These are phyloP conservation scores for Drosophila sordidula DNA, from an alignment of 2,888 invertebrate genomes.

Conservation along the genomic window DNA sequence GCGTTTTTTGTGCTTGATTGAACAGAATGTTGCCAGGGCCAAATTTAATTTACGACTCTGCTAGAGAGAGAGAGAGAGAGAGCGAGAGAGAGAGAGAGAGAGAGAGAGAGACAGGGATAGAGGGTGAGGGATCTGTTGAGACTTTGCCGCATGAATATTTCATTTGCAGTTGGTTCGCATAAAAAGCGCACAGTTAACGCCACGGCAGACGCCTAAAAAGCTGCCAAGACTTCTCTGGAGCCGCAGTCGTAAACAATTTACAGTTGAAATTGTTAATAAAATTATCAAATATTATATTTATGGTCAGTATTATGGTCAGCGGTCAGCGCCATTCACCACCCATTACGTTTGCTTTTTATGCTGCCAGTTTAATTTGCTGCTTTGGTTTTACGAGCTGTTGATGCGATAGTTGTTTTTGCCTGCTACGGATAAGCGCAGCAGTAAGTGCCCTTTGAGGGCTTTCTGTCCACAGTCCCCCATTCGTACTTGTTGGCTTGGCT, in stretches of 20 bases:
- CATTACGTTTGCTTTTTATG: slow-evolving; percentile 59
- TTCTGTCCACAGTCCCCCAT: not conserved
- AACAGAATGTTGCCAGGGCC: slow-evolving; percentile 78
- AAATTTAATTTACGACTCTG: slow-evolving; percentile 79
- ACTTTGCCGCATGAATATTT: slow-evolving; percentile 66
- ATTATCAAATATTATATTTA: slow-evolving; percentile 82
- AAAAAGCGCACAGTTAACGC: slow-evolving; percentile 56
- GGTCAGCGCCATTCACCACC: slow-evolving; percentile 30
- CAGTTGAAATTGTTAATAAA: slow-evolving; percentile 80
- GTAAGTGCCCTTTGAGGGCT: slow-evolving; percentile 39
- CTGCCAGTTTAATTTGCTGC: slow-evolving; percentile 74
- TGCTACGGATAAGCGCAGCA: slow-evolving; percentile 38
- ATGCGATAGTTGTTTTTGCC: slow-evolving; percentile 63
- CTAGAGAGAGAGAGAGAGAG: slow-evolving; percentile 7
- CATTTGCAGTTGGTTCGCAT: slow-evolving; percentile 62
- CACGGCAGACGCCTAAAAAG: slow-evolving; percentile 69
- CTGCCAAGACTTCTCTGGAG: slow-evolving; percentile 34
- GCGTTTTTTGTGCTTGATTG: slow-evolving; percentile 80
- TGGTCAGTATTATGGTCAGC: slow-evolving; percentile 65
- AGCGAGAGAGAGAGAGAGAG: slow-evolving; percentile 19
- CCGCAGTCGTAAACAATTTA: slow-evolving; percentile 77
- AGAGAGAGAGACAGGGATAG: slow-evolving; percentile 3
- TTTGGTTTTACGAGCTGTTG: slow-evolving; percentile 80
- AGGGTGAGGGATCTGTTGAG: slow-evolving; percentile 25
- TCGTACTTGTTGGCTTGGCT: no score